Evolutionary conservation across 2,797 vertebrate genomes (phyloP).

Genomic region (Simalia tracyae): DNA sequence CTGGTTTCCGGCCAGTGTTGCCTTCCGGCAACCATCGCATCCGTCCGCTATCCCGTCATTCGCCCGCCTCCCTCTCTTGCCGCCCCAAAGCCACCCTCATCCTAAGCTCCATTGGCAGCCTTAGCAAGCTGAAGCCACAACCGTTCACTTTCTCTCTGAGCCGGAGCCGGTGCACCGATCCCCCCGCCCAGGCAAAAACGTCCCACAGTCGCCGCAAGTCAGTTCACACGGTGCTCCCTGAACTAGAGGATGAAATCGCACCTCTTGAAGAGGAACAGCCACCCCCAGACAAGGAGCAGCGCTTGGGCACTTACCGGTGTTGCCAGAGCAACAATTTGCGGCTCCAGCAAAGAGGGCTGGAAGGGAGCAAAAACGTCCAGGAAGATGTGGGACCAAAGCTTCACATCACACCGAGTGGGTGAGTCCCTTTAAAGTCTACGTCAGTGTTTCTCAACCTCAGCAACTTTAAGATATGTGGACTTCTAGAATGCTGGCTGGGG

Average conservation of each 20-base stretch:
- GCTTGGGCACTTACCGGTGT: slow-evolving; percentile 58
- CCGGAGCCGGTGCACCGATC: not conserved
- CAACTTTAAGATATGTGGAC: too few relatives aligned
- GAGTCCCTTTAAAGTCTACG: slow-evolving; percentile 49
- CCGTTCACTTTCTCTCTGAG: slow-evolving; percentile 77
- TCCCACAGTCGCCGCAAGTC: slow-evolving; percentile 87
- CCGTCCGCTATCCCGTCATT: slow-evolving; percentile 52
- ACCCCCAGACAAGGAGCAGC: slow-evolving; percentile 69
- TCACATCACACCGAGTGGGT: slow-evolving; percentile 72
- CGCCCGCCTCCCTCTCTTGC: slow-evolving; percentile 45
- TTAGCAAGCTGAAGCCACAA: slow-evolving; percentile 86
- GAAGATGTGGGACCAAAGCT: slow-evolving; percentile 65
- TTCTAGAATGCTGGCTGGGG: too few relatives aligned
- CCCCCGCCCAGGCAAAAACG: slow-evolving; percentile 56
- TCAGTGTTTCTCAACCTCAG: too few relatives aligned
- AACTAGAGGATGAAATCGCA: slow-evolving; percentile 83
- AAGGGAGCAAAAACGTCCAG: slow-evolving; percentile 30
- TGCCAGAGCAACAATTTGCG: not conserved
- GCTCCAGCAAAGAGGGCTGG: slow-evolving; percentile 5
- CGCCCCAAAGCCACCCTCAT: slow-evolving; percentile 81
- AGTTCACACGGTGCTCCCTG: slow-evolving; percentile 83
- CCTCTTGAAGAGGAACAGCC: slow-evolving; percentile 50
- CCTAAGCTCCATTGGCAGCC: slow-evolving; percentile 91
- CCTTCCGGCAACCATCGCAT: slow-evolving; percentile 63
- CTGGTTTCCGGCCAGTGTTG: slow-evolving; percentile 68